A percentile compares a stretch with the other conserved stretches of the same genome.
Evolutionary conservation across 2,113 vertebrate genomes (phyloP).

Genomic region (Gallinago media): DNA sequence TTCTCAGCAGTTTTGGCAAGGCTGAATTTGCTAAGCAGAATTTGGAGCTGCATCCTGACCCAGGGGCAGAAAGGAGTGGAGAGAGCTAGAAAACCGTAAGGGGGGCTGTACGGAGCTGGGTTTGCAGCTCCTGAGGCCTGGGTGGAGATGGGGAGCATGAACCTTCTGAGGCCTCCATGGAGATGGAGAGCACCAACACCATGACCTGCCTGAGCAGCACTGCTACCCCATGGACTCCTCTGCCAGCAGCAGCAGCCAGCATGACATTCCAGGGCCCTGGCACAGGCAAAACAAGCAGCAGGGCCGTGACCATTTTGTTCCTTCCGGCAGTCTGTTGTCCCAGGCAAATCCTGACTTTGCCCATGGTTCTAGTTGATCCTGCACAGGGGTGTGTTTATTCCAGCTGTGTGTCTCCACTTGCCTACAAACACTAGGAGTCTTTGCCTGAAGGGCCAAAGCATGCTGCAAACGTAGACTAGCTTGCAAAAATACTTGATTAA

Average conservation of each 20-base stretch:
- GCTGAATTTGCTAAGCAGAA: neutral
- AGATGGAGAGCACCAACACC: neutral
- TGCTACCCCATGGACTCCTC: neutral
- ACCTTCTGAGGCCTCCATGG: neutral
- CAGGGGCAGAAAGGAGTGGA: neutral
- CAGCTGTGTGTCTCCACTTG: neutral
- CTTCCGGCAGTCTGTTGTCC: neutral
- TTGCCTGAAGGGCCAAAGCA: neutral
- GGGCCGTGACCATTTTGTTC: neutral
- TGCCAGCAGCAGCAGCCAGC: neutral
- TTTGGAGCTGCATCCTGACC: neutral
- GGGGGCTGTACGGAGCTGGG: neutral
- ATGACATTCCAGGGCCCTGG: neutral
- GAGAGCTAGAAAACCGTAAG: neutral
- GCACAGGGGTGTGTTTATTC: neutral
- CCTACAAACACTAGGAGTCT: neutral
- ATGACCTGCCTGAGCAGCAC: neutral
- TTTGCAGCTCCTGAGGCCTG: neutral
- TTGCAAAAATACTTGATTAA: neutral
- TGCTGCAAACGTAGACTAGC: neutral
- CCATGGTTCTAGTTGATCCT: neutral
- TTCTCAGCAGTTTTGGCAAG: neutral
- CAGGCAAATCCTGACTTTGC: neutral
- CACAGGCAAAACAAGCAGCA: neutral
- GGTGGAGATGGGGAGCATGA: neutral